Percentiles rank a stretch among this genome's conserved stretches.
phyloP scores from a whole-genome alignment of 2,888 invertebrate species.

The Dicyrtomina minuta region DNA sequence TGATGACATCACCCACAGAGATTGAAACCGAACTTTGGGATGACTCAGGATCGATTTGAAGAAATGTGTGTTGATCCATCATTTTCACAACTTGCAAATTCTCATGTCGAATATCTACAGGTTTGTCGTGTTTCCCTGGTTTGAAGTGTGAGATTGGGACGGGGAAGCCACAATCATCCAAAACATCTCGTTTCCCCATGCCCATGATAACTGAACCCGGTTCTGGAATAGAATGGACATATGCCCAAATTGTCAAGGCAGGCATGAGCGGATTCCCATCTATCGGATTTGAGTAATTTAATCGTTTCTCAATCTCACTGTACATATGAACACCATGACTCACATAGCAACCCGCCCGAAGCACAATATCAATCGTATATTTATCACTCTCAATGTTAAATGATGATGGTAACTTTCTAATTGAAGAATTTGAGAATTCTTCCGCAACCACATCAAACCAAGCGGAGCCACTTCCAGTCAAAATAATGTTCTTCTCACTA shows the following conservation, averaged over 20 bases:
- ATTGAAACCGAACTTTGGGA: too few relatives aligned
- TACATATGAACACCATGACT: constrained; percentile 41
- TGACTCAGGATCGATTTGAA: constrained; percentile 31
- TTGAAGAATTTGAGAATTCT: constrained; percentile 27
- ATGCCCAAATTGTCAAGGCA: constrained; percentile 45
- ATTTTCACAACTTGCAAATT: constrained; percentile 42
- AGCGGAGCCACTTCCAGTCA: constrained; percentile 45
- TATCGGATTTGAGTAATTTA: constrained; percentile 22
- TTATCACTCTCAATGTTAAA: too few relatives aligned
- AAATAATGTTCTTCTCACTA: constrained; percentile 26
- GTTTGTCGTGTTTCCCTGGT: constrained; percentile 6
- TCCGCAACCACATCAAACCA: constrained; percentile 50
- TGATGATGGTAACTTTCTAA: neutral
- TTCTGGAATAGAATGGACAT: constrained; percentile 48
- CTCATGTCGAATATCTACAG: neutral
- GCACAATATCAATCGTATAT: constrained; percentile 33
- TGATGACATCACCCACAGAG: constrained; percentile 47
- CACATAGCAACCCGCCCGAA: constrained; percentile 48
- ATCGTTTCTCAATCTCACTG: constrained; percentile 32
- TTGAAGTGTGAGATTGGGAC: constrained; percentile 39
- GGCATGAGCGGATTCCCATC: constrained; percentile 31
- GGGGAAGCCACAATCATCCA: constrained; percentile 43
- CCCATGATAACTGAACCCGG: constrained; percentile 37
- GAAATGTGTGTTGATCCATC: constrained; percentile 50
- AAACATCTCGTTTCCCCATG: constrained; percentile 42